Evolutionary conservation across 2,113 vertebrate genomes (phyloP).

Genomic region (Trematocara zebra): DNA sequence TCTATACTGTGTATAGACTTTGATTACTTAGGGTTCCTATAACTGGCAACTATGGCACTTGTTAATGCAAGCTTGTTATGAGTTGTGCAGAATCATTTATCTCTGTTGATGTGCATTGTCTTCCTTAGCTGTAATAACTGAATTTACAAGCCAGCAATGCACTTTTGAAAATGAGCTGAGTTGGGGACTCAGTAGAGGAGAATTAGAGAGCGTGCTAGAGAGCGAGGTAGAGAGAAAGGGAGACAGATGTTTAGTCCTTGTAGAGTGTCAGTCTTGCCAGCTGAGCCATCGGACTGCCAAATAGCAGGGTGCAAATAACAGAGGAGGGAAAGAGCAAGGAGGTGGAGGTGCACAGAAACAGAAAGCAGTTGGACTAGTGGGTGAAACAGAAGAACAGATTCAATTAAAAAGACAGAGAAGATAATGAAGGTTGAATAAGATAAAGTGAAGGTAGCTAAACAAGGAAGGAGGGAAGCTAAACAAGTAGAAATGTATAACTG

Average conservation of each 20-base stretch:
- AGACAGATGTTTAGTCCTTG: conserved; percentile 22
- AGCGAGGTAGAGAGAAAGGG: not conserved
- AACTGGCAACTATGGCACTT: not conserved
- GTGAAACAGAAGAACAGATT: not conserved
- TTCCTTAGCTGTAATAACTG: not conserved
- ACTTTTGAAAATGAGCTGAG: conserved; percentile 4
- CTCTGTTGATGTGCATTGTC: not conserved
- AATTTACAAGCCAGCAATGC: conserved; percentile 19
- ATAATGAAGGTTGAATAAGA: not conserved
- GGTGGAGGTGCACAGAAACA: not conserved
- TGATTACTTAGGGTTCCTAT: not conserved
- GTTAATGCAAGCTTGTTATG: not conserved
- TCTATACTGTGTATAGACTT: not conserved
- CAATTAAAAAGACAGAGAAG: not conserved
- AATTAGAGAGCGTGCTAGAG: not conserved
- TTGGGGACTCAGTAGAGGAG: not conserved
- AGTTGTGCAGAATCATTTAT: not conserved
- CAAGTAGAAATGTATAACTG: conserved; percentile 2
- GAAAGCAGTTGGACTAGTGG: not conserved
- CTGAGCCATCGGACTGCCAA: not conserved
- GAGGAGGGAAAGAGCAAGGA: not conserved
- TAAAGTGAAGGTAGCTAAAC: not conserved
- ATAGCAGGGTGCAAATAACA: not conserved
- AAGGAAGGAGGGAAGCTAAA: not conserved
- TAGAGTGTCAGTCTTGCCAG: not conserved